These are phyloP conservation scores for Nothura maculosa DNA, from an alignment of 2,797 vertebrate species.

Conservation along the genomic window DNA sequence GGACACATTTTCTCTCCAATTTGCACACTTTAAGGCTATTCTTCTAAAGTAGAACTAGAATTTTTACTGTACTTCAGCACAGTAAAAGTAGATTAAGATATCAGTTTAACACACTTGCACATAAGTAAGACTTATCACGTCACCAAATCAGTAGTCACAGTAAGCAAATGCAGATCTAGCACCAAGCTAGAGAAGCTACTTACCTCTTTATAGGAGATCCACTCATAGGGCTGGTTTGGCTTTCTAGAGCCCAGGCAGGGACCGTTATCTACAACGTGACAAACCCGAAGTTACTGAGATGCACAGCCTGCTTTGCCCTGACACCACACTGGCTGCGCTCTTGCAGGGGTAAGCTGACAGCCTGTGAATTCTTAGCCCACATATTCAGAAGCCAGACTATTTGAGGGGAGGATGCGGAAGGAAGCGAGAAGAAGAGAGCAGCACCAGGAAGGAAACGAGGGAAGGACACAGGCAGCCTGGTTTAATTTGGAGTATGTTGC, in stretches of 20 bases:
- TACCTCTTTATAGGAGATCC: conserved; percentile 94
- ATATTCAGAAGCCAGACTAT: neutral
- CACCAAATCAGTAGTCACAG: neutral
- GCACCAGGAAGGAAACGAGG: neutral
- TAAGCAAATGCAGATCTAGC: neutral
- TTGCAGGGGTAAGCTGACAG: neutral
- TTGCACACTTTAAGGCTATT: neutral
- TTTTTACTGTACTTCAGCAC: neutral
- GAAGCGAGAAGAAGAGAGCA: neutral
- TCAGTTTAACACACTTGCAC: neutral
- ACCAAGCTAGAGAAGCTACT: conserved; percentile 16
- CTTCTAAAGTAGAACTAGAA: neutral
- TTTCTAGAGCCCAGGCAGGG: conserved; percentile 95
- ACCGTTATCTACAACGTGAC: conserved; percentile 86
- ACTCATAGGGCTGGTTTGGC: conserved; percentile 93
- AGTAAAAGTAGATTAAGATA: neutral
- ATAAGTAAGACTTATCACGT: conserved; percentile 3
- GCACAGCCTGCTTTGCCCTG: accelerated
- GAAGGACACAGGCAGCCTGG: neutral
- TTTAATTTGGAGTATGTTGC: neutral
- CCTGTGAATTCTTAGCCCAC: neutral
- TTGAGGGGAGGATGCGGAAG: neutral
- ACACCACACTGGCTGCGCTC: neutral
- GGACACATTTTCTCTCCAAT: neutral
- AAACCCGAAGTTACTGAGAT: neutral